Base-by-base conservation (phyloP, 2,888 invertebrate genomes). In the Heliconius hortense region DNA sequence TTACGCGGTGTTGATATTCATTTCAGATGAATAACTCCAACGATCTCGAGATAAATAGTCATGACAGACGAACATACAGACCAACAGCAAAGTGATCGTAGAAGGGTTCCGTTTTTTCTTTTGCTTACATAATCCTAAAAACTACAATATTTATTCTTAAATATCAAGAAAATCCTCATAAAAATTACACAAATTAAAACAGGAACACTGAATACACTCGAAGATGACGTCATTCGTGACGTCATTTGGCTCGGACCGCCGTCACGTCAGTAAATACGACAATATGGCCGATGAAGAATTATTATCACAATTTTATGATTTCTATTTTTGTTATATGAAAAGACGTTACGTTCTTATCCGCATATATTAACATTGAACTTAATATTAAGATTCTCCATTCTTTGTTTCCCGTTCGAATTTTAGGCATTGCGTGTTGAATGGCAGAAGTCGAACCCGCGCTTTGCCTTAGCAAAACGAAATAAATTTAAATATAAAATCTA, bases 211-310 rank as follows among this genome's bases (percentile, higher is more conserved):
- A 35, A 63, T 48, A 63, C 56, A 64, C 66, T 73, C 28, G 72
- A 60, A 21, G 10, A 53, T 56, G 64, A 76, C 76, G 78, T 77
- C 78, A 69, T 70, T 5, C 10, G 74, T 77, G 77, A 79, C 79
- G 79, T 79, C 78, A 79, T 79, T 79, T 79, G 79, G 79, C 79
- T 78, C 76, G 66, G 53, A 48, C 35, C 59, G 43, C 60, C 67
- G 62, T 75, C 71, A 68, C 79, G 77, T 79, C 76, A 76, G 77
- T 71, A 75, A 70, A 75, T 75, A 75, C 53, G 67, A 75, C 68
- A 72, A 75, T 76, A 76, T 68, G 73, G 73, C 68, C 76, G 75
- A 76, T 76, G 78, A 75, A 63, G 56, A 71, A 68, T 77, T 77
- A 71, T 77, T 77, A 79, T 77, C 73, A 74, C 56, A 64, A 63